Evolutionary conservation across 53 echinoderm and acorn worm genomes (phyloP).

Genomic region (Hippasteria phrygiana): DNA sequence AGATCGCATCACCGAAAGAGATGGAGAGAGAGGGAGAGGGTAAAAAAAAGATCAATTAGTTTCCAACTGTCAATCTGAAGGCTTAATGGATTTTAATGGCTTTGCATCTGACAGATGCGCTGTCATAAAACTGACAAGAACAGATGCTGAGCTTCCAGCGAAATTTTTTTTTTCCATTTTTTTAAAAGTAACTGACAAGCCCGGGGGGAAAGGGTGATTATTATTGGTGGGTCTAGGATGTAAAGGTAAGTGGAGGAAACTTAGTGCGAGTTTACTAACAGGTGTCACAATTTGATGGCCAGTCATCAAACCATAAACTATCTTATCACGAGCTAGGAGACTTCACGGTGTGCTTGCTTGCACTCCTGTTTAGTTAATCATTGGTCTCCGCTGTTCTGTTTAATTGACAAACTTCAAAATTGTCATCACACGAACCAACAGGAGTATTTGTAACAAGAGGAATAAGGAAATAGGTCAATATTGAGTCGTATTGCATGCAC

Average conservation of each 20-base stretch:
- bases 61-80: constrained; percentile 54
- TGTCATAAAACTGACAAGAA: constrained; percentile 50
- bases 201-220: neutral
- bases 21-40: neutral
- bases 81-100: constrained; percentile 61
- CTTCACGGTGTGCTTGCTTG: neutral
- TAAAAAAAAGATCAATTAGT: constrained; percentile 41
- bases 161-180: neutral
- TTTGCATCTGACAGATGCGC: constrained; percentile 25
- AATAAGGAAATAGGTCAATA: neutral
- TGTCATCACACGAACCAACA: neutral
- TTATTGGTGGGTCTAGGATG: neutral
- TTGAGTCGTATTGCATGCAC: neutral
- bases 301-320: constrained; percentile 18
- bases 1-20: neutral
- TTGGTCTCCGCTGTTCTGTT: neutral
- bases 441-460: neutral
- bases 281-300: constrained; percentile 28
- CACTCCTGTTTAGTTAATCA: neutral
- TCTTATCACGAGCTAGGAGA: neutral
- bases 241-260: neutral
- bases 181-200: constrained; percentile 2
- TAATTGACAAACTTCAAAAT: neutral
- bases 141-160: constrained; percentile 39
- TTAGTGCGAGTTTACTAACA: neutral